These are phyloP conservation scores for Nudaria mundana DNA, from an alignment of 2,888 invertebrate species.

Conservation along the genomic window DNA sequence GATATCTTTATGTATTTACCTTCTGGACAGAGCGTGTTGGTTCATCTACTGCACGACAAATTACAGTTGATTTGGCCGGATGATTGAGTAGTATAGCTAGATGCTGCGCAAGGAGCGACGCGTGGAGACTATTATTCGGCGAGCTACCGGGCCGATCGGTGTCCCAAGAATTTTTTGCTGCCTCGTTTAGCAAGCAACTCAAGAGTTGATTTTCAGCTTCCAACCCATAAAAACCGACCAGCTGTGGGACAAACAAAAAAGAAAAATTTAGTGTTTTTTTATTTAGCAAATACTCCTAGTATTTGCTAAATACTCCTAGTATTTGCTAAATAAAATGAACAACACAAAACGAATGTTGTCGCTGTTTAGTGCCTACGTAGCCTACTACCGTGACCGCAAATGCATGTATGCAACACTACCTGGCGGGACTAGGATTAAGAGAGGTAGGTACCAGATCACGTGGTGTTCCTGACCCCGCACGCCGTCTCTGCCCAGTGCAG, in stretches of 20 bases:
- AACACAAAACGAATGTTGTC: too few relatives aligned
- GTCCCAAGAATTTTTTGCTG: conserved; percentile 89
- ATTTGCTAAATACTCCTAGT: too few relatives aligned
- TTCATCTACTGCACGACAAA: conserved; percentile 94
- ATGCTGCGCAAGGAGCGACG: conserved; percentile 72
- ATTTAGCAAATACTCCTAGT: too few relatives aligned
- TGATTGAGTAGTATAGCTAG: conserved; percentile 90
- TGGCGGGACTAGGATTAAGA: too few relatives aligned
- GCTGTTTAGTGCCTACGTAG: too few relatives aligned
- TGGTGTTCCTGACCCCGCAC: too few relatives aligned
- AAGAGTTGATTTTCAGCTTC: conserved; percentile 98
- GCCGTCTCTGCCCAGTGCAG: too few relatives aligned
- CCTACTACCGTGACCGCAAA: too few relatives aligned
- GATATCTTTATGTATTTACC: conserved; percentile 42
- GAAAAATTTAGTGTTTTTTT: too few relatives aligned
- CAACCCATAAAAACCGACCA: conserved; percentile 94
- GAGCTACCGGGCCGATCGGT: conserved; percentile 84
- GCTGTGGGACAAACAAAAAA: conserved; percentile 72
- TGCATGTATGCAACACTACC: too few relatives aligned
- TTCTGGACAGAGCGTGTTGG: conserved; percentile 86
- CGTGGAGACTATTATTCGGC: conserved; percentile 89
- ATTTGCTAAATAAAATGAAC: too few relatives aligned
- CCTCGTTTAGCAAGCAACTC: conserved; percentile 92
- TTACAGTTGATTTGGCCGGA: conserved; percentile 92
- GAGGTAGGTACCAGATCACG: too few relatives aligned